Evolutionary conservation across 1,140 invertebrate species (phyloP), one percentile per base, ranked within the genome.

Genomic region (Asobara japonica): DNA sequence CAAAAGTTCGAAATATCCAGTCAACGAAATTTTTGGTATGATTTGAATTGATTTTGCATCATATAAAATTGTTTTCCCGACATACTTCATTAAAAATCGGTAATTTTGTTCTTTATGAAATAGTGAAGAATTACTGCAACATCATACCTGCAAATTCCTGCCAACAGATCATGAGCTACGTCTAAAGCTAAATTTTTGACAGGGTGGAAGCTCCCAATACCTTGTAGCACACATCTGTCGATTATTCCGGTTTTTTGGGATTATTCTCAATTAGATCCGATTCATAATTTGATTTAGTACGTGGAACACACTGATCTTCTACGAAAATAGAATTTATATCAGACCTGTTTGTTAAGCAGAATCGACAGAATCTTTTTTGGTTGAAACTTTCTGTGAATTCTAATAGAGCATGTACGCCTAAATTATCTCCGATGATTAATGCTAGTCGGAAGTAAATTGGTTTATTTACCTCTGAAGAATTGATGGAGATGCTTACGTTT

Each of bases 401-500:
- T 48, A 11, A 72, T 36, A 66, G 66, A n/a, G n/a, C n/a, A n/a
- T n/a, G n/a, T n/a, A n/a, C n/a, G n/a, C n/a, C n/a, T n/a, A n/a
- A n/a, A 64, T 73, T 69, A 51, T 73, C 71, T 22, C 71, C 71
- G 4, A 73, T 7, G 11, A 73, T 60, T 22, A 73, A 11, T 3
- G 33, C 13, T 62, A 73, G 30, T 31, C 61, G 16, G 38, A 73
- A 73, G 41, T 61, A 67, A 16, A 72, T 38, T 10, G 36, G 8
- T 36, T 18, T 20, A 11, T 1, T 1, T 60, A 18, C 16, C 10
- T 13, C 6, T 0, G 11, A 29, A n/a, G 18, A 2, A 41, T 61
- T 33, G 4, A 33, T 33, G 5, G 4, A 33, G 4, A 33, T 33
- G 4, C 11, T 33, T 33, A 33, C 31, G 31, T 41, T 41, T 41